Evolutionary conservation across 2,113 vertebrate genomes (phyloP).

Genomic region (Vulpes lagopus): DNA sequence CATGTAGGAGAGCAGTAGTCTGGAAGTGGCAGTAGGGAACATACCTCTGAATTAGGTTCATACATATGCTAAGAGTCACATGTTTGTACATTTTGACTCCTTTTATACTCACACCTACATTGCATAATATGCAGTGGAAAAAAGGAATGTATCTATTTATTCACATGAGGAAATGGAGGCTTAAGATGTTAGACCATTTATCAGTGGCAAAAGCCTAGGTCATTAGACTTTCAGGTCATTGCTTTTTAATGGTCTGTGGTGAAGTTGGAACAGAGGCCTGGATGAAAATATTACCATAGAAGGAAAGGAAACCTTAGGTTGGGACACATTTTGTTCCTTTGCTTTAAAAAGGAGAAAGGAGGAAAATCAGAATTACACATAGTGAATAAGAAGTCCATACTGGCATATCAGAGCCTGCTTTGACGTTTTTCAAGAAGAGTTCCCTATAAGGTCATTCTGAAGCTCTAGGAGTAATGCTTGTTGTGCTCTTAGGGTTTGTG

Average conservation of each 20-base stretch:
- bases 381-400: neutral
- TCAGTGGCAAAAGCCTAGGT: neutral
- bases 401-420: neutral
- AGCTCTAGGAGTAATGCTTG: neutral
- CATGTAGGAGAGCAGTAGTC: neutral
- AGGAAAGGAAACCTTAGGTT: neutral
- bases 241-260: neutral
- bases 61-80: neutral
- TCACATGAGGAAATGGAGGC: neutral
- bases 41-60: neutral
- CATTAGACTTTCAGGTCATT: neutral
- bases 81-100: neutral
- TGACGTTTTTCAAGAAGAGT: neutral
- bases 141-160: neutral
- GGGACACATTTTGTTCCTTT: neutral
- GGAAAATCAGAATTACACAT: neutral
- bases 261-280: neutral
- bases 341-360: neutral
- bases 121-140: neutral
- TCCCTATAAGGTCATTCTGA: neutral
- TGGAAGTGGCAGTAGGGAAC: neutral
- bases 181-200: neutral
- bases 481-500: neutral
- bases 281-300: constrained; percentile 22
- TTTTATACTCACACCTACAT: neutral